Evolutionary conservation across 1,140 invertebrate species (phyloP).

Genomic region (Pseudomyrmex sp.): DNA sequence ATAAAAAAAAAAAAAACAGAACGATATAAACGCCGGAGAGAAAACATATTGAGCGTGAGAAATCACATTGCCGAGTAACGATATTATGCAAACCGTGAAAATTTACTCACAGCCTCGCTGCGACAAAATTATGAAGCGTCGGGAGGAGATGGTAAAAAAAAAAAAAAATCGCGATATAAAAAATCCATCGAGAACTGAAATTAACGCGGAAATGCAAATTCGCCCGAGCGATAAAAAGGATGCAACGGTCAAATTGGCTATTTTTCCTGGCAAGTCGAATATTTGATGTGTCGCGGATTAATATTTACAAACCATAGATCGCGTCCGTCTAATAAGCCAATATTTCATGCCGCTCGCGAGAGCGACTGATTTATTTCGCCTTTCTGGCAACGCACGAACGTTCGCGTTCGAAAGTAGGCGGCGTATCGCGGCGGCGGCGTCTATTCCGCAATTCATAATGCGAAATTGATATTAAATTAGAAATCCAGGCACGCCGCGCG

Average conservation of each 20-base stretch:
- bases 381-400: not conserved
- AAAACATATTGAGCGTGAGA: not conserved
- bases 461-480: slow-evolving; percentile 67
- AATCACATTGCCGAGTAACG: not conserved
- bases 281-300: slow-evolving; percentile 52
- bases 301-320: slow-evolving; percentile 60
- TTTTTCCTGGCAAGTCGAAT: slow-evolving; percentile 45
- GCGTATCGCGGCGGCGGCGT: not conserved
- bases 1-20: not conserved
- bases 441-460: slow-evolving; percentile 52
- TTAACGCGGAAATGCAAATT: slow-evolving; percentile 8
- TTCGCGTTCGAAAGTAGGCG: slow-evolving; percentile 21
- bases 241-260: not conserved
- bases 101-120: not conserved
- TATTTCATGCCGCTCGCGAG: slow-evolving; percentile 40
- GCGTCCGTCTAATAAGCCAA: slow-evolving; percentile 42
- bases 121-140: too few species aligned
- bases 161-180: not conserved
- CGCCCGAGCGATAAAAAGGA: not conserved
- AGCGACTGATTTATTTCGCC: slow-evolving; percentile 59
- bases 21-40: not conserved
- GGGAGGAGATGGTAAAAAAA: not conserved
- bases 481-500: not conserved
- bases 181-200: slow-evolving; percentile 5
- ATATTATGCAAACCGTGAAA: not conserved